Evolutionary conservation across 2,113 vertebrate genomes (phyloP).

Genomic region (Solenodon paradoxus): DNA sequence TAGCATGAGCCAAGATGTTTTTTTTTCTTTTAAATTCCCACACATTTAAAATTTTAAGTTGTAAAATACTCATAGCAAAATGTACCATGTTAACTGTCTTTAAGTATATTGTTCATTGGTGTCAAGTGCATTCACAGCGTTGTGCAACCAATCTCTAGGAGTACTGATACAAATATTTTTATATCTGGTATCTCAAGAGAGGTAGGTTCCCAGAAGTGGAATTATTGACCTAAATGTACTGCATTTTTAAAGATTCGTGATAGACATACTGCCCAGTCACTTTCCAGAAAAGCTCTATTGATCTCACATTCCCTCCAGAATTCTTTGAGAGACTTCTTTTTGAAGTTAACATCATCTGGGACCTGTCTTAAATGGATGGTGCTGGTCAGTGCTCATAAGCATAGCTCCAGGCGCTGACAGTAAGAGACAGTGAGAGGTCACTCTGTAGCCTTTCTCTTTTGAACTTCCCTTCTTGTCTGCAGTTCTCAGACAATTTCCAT

Average conservation of each 20-base stretch:
- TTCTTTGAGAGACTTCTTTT: constrained; percentile 19
- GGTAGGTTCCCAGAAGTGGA: not conserved
- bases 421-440: not conserved
- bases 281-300: constrained; percentile 29
- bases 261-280: not conserved
- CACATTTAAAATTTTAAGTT: not conserved
- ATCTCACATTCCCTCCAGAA: not conserved
- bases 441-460: constrained; percentile 20
- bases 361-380: constrained; percentile 5
- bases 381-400: not conserved
- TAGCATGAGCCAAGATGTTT: not conserved
- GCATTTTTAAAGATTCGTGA: not conserved
- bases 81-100: not conserved
- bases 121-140: not conserved
- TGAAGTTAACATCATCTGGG: constrained; percentile 11
- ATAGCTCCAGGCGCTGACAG: not conserved
- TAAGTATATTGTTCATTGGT: not conserved
- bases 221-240: not conserved
- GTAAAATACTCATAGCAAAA: not conserved
- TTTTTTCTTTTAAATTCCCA: constrained; percentile 4
- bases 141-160: not conserved
- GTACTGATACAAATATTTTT: not conserved
- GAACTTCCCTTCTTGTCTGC: constrained; percentile 46
- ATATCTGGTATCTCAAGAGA: not conserved
- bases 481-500: constrained; percentile 21